Base-by-base conservation (phyloP, 2,888 invertebrate species). In the Machimus rusticus region DNA sequence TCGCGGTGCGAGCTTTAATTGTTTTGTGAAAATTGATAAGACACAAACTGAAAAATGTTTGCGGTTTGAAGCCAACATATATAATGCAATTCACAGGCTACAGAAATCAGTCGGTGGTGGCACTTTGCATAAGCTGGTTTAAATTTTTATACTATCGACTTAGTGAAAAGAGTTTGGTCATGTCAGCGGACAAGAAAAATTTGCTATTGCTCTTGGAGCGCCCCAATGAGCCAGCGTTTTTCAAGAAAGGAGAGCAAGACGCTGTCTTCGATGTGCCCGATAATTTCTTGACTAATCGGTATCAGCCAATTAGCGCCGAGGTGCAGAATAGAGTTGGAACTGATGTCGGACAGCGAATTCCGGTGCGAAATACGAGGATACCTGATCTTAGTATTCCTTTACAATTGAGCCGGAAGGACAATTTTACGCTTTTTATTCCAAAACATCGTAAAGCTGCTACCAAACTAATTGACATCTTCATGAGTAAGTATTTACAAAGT, bases 171-270 rank as follows among this genome's bases (percentile, higher is more conserved):
- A 5, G 0, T 16, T 16, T 76, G 16, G 51, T 1, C 1, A 87
- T 87, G 87, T 12, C 87, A 31, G 90, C 92, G 55, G 90, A 93
- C 86, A 94, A 93, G 90, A 92, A 93, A n/a, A 94, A 95, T 90
- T 92, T 96, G 14, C 92, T 95, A 89, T 92, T 95, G 90, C 94
- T 97, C 89, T 96, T 96, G 93, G 96, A 96, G 90, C 95, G 96
- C 57, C 96, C 96, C 12, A 94, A 94, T 88, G 96, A 97, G 92
- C 96, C 96, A 0, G 94, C 95, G 88, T 96, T 96, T 92, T 94
- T 96, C 93, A 95, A 95, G 89, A 97, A 96, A 92, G 96, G 96
- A 2, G 94, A 95, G 0, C 92, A 93, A 0, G 94, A 94, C 79
- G 92, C 94, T 0, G 94, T 94, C 43, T 95, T 96, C 90, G 94